These are phyloP conservation scores for Corythaeola cristata DNA, from an alignment of 2,113 vertebrate species.

Conservation along the genomic window DNA sequence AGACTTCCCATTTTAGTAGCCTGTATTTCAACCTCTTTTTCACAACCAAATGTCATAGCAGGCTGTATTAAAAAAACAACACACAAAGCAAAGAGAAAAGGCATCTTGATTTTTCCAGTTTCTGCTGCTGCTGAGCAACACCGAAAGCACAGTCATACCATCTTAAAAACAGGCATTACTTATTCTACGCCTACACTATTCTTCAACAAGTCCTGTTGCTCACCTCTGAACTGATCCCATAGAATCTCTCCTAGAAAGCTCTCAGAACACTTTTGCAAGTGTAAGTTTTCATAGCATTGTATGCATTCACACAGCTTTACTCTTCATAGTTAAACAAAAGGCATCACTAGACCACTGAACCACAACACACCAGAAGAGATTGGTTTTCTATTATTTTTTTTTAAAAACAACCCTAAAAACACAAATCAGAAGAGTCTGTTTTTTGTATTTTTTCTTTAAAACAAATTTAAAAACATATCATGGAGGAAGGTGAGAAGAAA, in stretches of 20 bases:
- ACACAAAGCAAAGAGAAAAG: background rate
- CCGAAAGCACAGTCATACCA: background rate
- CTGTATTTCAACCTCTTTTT: background rate
- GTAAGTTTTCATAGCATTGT: background rate
- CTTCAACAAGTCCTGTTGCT: background rate
- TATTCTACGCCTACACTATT: background rate
- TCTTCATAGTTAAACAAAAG: background rate
- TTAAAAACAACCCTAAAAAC: background rate
- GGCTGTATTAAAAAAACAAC: background rate
- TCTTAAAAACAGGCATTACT: background rate
- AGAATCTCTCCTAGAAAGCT: background rate
- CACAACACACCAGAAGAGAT: background rate
- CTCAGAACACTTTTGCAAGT: background rate
- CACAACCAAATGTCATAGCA: background rate
- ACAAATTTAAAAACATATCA: background rate
- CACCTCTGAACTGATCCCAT: background rate
- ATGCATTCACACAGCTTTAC: background rate
- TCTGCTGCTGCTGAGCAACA: background rate
- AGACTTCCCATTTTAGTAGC: background rate
- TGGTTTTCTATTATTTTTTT: background rate
- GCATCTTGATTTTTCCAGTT: background rate
- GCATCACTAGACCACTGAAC: background rate
- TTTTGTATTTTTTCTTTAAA: background rate
- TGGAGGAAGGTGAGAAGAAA: background rate
- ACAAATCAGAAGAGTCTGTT: background rate